Conservation (phyloP, 2,113 vertebrate genomes). For the Parus major region DNA sequence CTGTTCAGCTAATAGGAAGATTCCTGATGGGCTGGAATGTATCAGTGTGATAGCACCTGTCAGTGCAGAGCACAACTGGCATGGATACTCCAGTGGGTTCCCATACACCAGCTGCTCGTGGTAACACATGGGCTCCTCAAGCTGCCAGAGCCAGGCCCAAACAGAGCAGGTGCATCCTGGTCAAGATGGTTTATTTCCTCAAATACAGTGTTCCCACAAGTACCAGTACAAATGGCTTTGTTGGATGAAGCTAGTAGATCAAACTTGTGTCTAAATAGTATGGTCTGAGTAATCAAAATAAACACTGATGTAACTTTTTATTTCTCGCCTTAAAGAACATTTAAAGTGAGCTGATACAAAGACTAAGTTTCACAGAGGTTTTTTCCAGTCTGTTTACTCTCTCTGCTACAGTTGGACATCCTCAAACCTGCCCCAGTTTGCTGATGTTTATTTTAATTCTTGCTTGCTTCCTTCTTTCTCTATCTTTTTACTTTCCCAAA, state of each 20-base stretch:
- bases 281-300: neutral
- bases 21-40: neutral
- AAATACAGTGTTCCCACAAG: neutral
- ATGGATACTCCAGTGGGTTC: accelerated
- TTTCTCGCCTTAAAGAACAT: neutral
- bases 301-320: neutral
- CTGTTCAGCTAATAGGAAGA: neutral
- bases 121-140: neutral
- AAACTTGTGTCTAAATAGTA: neutral
- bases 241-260: neutral
- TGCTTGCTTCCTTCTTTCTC: neutral
- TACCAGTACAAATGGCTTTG: neutral
- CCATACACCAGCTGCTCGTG: neutral
- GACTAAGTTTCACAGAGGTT: neutral
- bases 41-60: neutral
- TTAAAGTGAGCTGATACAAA: neutral
- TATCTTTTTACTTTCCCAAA: neutral
- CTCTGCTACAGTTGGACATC: neutral
- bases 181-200: neutral
- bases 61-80: neutral
- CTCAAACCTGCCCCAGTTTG: neutral
- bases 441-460: neutral
- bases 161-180: neutral
- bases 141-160: neutral
- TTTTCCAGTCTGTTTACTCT: neutral